Conservation (phyloP, 2,113 vertebrate genomes). For the Pachyramphus minor region DNA sequence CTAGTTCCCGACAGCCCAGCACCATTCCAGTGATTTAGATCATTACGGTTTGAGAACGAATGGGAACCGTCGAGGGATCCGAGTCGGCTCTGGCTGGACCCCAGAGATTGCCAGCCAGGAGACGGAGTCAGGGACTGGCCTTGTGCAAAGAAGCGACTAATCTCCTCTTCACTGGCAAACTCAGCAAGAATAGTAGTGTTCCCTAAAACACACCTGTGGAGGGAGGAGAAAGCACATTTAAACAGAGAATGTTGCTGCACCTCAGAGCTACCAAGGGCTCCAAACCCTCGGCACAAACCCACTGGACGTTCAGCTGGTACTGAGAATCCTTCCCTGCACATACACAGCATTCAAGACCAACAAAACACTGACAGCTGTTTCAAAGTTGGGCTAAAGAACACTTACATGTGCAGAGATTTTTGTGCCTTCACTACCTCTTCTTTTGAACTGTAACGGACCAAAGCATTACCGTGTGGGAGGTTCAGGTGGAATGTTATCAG, state of each 20-base stretch:
- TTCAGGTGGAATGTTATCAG: slow-evolving; percentile 99
- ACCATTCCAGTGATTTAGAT: slow-evolving; percentile 95
- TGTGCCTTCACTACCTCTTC: slow-evolving; percentile 99
- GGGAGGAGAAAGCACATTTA: background rate
- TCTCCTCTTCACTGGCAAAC: slow-evolving; percentile 99
- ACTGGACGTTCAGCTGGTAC: rapidly evolving
- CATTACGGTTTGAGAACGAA: slow-evolving; percentile 89
- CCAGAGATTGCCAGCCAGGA: slow-evolving; percentile 92
- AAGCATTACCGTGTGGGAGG: slow-evolving; percentile 95
- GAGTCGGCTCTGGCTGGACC: slow-evolving; percentile 90
- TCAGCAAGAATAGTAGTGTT: slow-evolving; percentile 99
- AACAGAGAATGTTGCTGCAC: background rate
- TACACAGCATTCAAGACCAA: background rate
- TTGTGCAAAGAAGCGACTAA: slow-evolving; percentile 99
- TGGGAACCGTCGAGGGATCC: slow-evolving; percentile 88
- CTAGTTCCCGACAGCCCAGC: slow-evolving; percentile 83
- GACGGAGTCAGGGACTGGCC: slow-evolving; percentile 96
- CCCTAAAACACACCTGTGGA: slow-evolving; percentile 95
- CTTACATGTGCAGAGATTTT: slow-evolving; percentile 99
- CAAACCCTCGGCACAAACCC: background rate
- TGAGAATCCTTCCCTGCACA: background rate
- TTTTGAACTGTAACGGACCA: slow-evolving; percentile 98
- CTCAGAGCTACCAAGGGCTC: background rate
- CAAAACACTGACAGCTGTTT: rapidly evolving
- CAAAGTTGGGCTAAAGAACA: background rate